Conservation (phyloP, 2,888 invertebrate genomes). For the Agrotis clavis region DNA sequence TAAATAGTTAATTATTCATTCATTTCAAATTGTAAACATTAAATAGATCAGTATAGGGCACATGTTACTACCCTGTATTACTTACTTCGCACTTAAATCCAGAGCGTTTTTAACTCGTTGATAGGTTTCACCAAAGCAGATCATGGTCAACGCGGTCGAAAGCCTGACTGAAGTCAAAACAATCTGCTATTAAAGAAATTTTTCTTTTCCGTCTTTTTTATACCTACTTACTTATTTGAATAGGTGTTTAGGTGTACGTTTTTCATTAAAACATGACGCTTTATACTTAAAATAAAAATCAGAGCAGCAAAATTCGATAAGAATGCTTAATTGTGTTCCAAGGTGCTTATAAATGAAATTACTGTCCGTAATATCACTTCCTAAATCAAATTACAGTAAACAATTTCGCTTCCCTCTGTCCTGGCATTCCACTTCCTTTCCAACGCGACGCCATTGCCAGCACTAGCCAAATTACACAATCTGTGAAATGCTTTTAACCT, state of each 20-base stretch:
- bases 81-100: background rate
- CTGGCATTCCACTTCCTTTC: slow-evolving; percentile 4
- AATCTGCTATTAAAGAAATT: no score
- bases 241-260: background rate
- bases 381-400: slow-evolving; percentile 63
- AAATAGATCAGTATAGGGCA: background rate
- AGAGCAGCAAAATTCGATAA: slow-evolving; percentile 53
- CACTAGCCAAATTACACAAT: slow-evolving; percentile 38
- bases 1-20: no score
- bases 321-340: slow-evolving; percentile 57
- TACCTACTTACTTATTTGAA: background rate
- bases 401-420: slow-evolving; percentile 19
- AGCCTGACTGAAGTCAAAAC: background rate
- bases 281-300: slow-evolving; percentile 19
- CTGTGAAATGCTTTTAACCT: slow-evolving; percentile 44
- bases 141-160: background rate
- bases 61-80: background rate
- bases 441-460: background rate
- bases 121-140: background rate
- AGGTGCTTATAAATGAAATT: slow-evolving; percentile 61
- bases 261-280: background rate
- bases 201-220: background rate
- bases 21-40: background rate
- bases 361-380: slow-evolving; percentile 21
- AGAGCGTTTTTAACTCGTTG: no score